These are phyloP conservation scores for Drosophila recens DNA, from an alignment of 2,888 invertebrate genomes.

Conservation along the genomic window DNA sequence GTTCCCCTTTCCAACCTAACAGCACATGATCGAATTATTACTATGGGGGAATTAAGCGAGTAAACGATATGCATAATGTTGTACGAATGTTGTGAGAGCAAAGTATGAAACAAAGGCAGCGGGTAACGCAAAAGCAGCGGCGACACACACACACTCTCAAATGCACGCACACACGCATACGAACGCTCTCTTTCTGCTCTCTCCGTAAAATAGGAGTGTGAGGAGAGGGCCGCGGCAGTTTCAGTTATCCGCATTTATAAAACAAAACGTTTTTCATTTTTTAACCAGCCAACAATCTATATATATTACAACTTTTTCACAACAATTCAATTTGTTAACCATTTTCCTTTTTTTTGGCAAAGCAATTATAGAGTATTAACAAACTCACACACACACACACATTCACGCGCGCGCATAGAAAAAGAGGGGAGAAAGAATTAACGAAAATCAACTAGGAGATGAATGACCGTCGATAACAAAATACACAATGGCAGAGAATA, in stretches of 20 bases:
- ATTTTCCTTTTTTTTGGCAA: conserved; percentile 21
- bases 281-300: conserved; percentile 23
- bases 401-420: conserved; percentile 49
- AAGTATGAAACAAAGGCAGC: conserved; percentile 73
- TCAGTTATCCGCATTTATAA: conserved; percentile 39
- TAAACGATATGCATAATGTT: conserved; percentile 74
- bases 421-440: conserved; percentile 58
- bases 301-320: conserved; percentile 7
- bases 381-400: conserved; percentile 32
- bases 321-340: neutral
- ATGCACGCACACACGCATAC: conserved; percentile 16
- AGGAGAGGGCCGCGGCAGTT: conserved; percentile 29
- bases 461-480: conserved; percentile 79
- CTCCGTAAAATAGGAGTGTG: conserved; percentile 35
- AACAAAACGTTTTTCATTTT: conserved; percentile 37
- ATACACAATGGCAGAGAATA: conserved; percentile 67
- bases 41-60: conserved; percentile 58
- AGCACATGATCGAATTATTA: conserved; percentile 72
- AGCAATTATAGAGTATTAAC: conserved; percentile 54
- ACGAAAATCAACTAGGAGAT: conserved; percentile 77
- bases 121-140: conserved; percentile 71
- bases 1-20: conserved; percentile 30
- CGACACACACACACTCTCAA: conserved; percentile 48
- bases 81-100: conserved; percentile 38
- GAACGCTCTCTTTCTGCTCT: conserved; percentile 29